phyloP scores from a whole-genome alignment of 92 coral and sea anemone species.

The Diadumene lineata region DNA sequence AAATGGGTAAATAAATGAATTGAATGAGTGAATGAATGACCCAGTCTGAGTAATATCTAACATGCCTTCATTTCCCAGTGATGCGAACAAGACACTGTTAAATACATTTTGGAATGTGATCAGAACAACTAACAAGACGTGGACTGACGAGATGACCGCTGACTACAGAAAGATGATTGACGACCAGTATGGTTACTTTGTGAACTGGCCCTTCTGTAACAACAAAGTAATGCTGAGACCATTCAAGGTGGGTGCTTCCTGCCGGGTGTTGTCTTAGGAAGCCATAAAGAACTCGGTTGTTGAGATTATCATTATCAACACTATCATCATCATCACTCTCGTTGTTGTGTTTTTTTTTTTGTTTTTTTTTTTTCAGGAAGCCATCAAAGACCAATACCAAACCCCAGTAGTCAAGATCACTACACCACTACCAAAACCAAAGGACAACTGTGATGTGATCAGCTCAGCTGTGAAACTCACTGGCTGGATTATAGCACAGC shows the following conservation, averaged over 20 bases:
- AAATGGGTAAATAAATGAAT: too few relatives aligned
- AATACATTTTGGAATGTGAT: constrained; percentile 23
- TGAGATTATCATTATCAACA: background rate
- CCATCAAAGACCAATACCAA: background rate
- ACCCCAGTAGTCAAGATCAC: constrained; percentile 13
- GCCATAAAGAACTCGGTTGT: too few relatives aligned
- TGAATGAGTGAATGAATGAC: too few relatives aligned
- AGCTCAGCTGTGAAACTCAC: constrained; percentile 5
- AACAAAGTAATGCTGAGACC: background rate
- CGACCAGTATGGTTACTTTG: background rate
- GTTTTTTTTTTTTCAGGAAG: constrained; percentile 7
- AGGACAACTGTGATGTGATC: constrained; percentile 3
- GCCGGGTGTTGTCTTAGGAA: too few relatives aligned
- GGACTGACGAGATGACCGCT: constrained; percentile 42
- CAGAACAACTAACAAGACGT: constrained; percentile 23
- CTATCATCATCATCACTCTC: background rate
- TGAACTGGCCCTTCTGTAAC: background rate
- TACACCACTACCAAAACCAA: constrained; percentile 19
- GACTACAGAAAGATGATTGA: constrained; percentile 13
- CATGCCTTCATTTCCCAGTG: too few relatives aligned
- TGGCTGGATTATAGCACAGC: background rate
- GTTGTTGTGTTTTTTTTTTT: background rate
- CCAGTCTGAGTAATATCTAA: too few relatives aligned
- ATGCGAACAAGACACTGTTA: too few relatives aligned
- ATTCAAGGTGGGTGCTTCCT: background rate